phyloP scores from a whole-genome alignment of 2,888 invertebrate genomes.

The Bhutanitis thaidina region DNA sequence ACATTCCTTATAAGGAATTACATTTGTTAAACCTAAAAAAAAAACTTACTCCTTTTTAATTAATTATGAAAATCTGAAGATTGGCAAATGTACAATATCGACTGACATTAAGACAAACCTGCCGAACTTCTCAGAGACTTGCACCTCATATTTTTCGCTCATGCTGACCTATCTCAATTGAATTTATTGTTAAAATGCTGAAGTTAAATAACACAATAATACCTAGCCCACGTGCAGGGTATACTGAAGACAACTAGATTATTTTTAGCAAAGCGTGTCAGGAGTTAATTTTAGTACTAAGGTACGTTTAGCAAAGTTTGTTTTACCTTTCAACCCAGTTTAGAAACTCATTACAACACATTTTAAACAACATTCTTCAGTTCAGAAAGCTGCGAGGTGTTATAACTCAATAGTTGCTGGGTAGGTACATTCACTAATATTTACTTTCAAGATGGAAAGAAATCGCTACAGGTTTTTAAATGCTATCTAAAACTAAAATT shows the following conservation, averaged over 20 bases:
- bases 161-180: slow-evolving; percentile 30
- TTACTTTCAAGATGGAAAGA: no score
- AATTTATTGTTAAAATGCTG: not conserved
- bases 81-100: no score
- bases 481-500: no score
- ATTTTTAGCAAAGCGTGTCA: slow-evolving; percentile 33
- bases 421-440: no score
- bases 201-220: slow-evolving; percentile 11
- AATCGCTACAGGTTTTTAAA: no score
- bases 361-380: no score
- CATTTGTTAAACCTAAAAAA: no score
- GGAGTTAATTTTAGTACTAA: slow-evolving; percentile 32
- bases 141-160: slow-evolving; percentile 50
- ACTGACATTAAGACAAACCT: slow-evolving; percentile 42
- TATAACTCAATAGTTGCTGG: no score
- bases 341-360: not conserved
- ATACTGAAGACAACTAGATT: slow-evolving; percentile 29
- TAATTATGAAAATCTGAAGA: no score
- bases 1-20: no score
- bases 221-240: slow-evolving; percentile 27
- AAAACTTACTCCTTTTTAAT: no score
- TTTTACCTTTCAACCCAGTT: slow-evolving; percentile 4
- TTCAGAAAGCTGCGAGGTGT: no score
- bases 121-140: slow-evolving; percentile 53
- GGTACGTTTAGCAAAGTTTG: not conserved